Evolutionary conservation across 2,888 invertebrate genomes (phyloP).

Genomic region (Apodemia hepburni): DNA sequence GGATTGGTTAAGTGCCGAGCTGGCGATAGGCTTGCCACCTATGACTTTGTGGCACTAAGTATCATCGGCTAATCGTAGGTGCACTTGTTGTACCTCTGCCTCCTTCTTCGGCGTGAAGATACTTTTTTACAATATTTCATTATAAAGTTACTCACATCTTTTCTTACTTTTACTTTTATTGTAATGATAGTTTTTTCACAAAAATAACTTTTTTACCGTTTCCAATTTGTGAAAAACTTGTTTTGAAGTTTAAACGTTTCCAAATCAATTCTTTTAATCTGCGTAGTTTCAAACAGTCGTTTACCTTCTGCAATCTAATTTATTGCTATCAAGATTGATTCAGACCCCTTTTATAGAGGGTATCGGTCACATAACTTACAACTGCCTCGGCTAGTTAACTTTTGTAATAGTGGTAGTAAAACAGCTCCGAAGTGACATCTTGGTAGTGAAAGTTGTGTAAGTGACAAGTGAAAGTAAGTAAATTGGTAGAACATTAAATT

Average conservation of each 20-base stretch:
- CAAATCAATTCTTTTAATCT: constrained; percentile 17
- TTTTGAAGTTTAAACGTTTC: constrained; percentile 5
- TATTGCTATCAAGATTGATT: constrained; percentile 3
- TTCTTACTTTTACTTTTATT: too few relatives aligned
- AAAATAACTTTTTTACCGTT: not conserved
- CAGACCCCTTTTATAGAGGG: constrained; percentile 12
- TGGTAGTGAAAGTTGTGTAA: not conserved
- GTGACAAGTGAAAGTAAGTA: too few relatives aligned
- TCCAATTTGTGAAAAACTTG: constrained; percentile 8
- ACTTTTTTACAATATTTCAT: too few relatives aligned
- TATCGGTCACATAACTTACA: not conserved
- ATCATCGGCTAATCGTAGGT: too few relatives aligned
- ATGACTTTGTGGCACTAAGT: too few relatives aligned
- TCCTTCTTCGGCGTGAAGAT: too few relatives aligned
- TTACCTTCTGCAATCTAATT: constrained; percentile 16
- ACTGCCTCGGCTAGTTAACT: not conserved
- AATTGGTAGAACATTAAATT: too few relatives aligned
- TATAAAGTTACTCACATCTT: too few relatives aligned
- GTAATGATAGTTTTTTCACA: not conserved
- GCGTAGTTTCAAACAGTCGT: constrained; percentile 17
- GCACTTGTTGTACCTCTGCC: too few relatives aligned
- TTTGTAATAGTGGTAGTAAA: not conserved
- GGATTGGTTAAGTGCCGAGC: too few relatives aligned
- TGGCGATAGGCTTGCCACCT: too few relatives aligned
- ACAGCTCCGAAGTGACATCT: not conserved